These are phyloP conservation scores for Heteromurus nitidus DNA, from an alignment of 2,888 invertebrate genomes.

Conservation along the genomic window DNA sequence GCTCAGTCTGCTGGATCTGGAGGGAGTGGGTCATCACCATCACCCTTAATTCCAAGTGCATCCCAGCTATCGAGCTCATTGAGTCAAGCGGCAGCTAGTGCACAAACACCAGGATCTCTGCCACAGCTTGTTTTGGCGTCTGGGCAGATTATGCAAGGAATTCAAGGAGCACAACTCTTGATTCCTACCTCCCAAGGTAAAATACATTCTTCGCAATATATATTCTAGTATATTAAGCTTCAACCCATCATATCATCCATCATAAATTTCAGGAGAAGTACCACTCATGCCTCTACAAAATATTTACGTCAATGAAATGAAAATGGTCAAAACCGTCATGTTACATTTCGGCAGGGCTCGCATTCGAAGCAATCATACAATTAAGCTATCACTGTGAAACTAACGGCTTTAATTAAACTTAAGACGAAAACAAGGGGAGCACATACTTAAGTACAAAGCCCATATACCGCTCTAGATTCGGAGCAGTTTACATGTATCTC, in stretches of 20 bases:
- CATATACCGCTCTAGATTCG: constrained; percentile 28
- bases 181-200: constrained; percentile 96
- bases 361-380: constrained; percentile 51
- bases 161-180: constrained; percentile 93
- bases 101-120: constrained; percentile 77
- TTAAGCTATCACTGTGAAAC: constrained; percentile 56
- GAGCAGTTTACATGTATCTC: too few relatives aligned
- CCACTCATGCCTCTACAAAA: too few relatives aligned
- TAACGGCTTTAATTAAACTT: constrained; percentile 56
- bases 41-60: constrained; percentile 52
- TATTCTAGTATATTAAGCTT: too few relatives aligned
- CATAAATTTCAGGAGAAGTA: too few relatives aligned
- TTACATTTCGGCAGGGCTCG: too few relatives aligned
- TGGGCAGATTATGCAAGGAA: constrained; percentile 93
- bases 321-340: too few relatives aligned
- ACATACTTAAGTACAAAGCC: constrained; percentile 12
- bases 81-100: constrained; percentile 49
- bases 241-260: too few relatives aligned
- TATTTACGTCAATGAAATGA: too few relatives aligned
- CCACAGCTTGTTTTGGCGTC: constrained; percentile 94
- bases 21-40: constrained; percentile 47
- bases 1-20: constrained; percentile 44
- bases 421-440: constrained; percentile 50
- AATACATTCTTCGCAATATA: too few relatives aligned
- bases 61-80: constrained; percentile 41